Percentiles rank a stretch among this genome's conserved stretches.
Conservation (phyloP, 2,797 vertebrate genomes). For the Nyctibius grandis region DNA sequence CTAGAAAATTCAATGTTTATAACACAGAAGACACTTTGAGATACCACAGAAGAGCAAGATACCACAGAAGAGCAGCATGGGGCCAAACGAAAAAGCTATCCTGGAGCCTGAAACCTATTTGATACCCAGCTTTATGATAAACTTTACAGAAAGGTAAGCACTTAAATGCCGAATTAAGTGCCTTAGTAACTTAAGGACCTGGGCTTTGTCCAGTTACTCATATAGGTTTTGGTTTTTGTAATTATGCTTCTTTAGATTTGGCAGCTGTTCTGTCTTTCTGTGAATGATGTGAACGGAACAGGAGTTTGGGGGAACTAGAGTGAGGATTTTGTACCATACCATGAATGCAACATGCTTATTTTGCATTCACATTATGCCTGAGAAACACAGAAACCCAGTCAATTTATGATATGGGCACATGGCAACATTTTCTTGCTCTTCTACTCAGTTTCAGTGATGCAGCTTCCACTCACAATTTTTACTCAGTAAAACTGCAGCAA, state of each 20-base stretch:
- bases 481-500: background rate
- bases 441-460: background rate
- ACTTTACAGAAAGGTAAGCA: background rate
- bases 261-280: background rate
- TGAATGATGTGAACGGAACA: background rate
- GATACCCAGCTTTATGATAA: background rate
- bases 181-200: background rate
- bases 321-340: background rate
- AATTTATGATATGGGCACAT: background rate
- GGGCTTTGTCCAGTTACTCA: background rate
- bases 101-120: background rate
- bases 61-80: background rate
- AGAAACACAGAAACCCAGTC: background rate
- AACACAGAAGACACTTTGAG: background rate
- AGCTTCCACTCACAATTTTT: conserved; percentile 2
- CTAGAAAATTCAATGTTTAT: background rate
- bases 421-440: background rate
- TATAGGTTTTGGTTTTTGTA: background rate
- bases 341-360: background rate
- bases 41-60: background rate
- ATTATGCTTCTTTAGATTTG: background rate
- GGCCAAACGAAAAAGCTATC: background rate
- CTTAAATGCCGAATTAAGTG: background rate
- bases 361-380: background rate
- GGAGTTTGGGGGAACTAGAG: background rate